phyloP scores from a whole-genome alignment of 2,888 invertebrate species.

The Oscheius sp. region DNA sequence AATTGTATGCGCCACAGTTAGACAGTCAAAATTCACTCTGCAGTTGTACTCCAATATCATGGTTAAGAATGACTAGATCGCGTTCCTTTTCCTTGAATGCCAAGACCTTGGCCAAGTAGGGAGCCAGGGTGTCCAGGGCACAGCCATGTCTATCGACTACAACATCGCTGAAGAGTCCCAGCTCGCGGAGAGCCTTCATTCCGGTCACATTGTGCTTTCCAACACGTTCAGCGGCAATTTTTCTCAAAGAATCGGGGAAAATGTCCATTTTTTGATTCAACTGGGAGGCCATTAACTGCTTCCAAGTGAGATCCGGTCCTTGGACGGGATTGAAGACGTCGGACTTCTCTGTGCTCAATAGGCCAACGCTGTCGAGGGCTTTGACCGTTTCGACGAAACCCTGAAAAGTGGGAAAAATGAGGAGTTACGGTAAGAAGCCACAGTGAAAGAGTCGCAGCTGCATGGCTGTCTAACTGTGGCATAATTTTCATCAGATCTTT shows the following conservation, averaged over 20 bases:
- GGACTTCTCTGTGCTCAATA: conserved; percentile 87
- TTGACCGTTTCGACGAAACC: conserved; percentile 90
- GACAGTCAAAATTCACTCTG: conserved; percentile 78
- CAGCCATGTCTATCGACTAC: conserved; percentile 84
- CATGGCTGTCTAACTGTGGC: not conserved
- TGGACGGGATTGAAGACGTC: conserved; percentile 88
- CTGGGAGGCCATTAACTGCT: conserved; percentile 86
- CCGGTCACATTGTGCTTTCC: conserved; percentile 75
- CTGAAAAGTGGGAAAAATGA: conserved; percentile 55
- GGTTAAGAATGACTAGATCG: conserved; percentile 92
- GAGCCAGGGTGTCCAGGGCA: conserved; percentile 91
- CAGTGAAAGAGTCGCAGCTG: not conserved
- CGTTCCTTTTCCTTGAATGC: conserved; percentile 81
- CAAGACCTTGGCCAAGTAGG: conserved; percentile 78
- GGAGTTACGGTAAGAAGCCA: not conserved
- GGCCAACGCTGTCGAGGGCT: conserved; percentile 87
- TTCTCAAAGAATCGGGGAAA: conserved; percentile 91
- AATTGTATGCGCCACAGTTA: not conserved
- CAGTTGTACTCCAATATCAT: conserved; percentile 92
- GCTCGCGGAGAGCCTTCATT: conserved; percentile 68
- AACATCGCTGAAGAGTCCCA: conserved; percentile 87
- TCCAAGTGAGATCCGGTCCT: conserved; percentile 96
- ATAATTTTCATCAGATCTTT: not conserved
- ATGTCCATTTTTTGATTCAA: conserved; percentile 88
- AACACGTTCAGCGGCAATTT: conserved; percentile 85